phyloP scores from a whole-genome alignment of 2,113 vertebrate species.

The Stegastes partitus region DNA sequence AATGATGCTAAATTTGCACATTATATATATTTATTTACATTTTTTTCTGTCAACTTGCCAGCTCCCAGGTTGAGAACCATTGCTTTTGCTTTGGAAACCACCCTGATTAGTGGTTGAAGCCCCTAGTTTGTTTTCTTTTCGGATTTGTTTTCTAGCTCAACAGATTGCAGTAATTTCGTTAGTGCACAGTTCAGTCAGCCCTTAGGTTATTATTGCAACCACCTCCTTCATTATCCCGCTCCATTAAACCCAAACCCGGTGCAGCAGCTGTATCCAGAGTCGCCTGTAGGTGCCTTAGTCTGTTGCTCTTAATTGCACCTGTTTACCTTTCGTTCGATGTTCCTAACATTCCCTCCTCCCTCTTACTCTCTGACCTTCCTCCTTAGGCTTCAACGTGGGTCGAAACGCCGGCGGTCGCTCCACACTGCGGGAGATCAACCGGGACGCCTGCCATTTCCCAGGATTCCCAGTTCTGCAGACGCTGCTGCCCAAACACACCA shows the following conservation, averaged over 20 bases:
- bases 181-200: background rate
- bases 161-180: background rate
- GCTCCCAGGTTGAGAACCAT: conserved; percentile 56
- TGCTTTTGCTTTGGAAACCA: conserved; percentile 29
- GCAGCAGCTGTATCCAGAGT: background rate
- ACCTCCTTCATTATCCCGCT: background rate
- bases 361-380: background rate
- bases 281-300: conserved; percentile 11
- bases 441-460: conserved; percentile 97
- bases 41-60: no score
- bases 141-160: background rate
- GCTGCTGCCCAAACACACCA: conserved; percentile 97
- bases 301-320: background rate
- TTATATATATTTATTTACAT: background rate
- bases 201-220: background rate
- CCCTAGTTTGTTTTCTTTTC: background rate
- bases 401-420: conserved; percentile 94
- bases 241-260: conserved; percentile 1
- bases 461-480: conserved; percentile 95
- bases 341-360: background rate
- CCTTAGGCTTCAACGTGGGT: conserved; percentile 96
- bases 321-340: background rate
- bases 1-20: background rate
- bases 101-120: conserved; percentile 37
- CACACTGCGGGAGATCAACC: conserved; percentile 94